A percentile compares a stretch with the other conserved stretches of the same genome.
phyloP scores from a whole-genome alignment of 2,888 invertebrate species.

The Punctoribates punctum region DNA sequence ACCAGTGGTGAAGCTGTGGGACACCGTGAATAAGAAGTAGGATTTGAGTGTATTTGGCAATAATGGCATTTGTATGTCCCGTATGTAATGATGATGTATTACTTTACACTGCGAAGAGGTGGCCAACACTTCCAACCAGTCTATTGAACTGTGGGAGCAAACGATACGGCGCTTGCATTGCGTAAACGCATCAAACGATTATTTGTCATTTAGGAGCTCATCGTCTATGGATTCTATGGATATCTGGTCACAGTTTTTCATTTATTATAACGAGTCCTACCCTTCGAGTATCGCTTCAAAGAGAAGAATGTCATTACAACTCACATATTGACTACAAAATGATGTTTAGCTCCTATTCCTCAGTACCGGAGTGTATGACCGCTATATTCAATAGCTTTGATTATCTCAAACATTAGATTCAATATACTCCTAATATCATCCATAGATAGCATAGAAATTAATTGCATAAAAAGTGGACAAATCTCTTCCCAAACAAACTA shows the following conservation, averaged over 20 bases:
- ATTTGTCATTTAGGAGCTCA: conserved; percentile 35
- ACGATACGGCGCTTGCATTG: conserved; percentile 28
- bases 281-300: conserved; percentile 9
- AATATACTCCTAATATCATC: conserved; percentile 15
- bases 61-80: conserved; percentile 30
- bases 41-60: conserved; percentile 3
- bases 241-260: conserved; percentile 34
- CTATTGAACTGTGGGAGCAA: conserved; percentile 25
- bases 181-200: conserved; percentile 27
- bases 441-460: background rate
- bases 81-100: conserved; percentile 36
- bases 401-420: conserved; percentile 22
- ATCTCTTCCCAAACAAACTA: too few relatives aligned
- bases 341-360: conserved; percentile 14
- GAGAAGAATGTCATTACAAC: conserved; percentile 24
- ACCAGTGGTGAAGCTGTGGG: background rate
- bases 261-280: conserved; percentile 30
- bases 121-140: conserved; percentile 24
- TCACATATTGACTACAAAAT: conserved; percentile 37
- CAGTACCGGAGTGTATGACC: background rate
- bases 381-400: conserved; percentile 30
- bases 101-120: conserved; percentile 9
- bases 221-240: conserved; percentile 32
- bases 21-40: background rate
- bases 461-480: too few relatives aligned